A percentile compares a stretch with the other conserved stretches of the same genome.
phyloP scores from a whole-genome alignment of 2,113 vertebrate species.

The Diadophis punctatus region DNA sequence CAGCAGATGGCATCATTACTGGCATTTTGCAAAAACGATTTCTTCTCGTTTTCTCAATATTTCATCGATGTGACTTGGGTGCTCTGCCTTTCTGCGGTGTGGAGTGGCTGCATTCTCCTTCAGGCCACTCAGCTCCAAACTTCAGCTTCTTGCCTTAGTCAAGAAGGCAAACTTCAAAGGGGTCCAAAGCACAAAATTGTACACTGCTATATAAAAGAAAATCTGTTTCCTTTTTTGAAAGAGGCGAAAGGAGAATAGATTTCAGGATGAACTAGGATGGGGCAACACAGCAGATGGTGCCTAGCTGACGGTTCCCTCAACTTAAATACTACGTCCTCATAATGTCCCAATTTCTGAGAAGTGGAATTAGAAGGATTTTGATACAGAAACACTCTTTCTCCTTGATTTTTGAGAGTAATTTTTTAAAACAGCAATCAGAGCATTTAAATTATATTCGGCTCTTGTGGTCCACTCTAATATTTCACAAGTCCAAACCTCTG shows the following conservation, averaged over 20 bases:
- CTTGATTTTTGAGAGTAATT: not conserved
- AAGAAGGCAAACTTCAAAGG: not conserved
- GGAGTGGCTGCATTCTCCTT: not conserved
- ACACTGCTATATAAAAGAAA: not conserved
- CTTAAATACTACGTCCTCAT: not conserved
- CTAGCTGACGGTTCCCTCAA: not conserved
- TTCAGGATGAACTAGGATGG: not conserved
- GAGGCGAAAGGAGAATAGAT: not conserved
- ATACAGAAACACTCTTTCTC: not conserved
- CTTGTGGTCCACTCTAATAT: not conserved
- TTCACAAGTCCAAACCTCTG: not conserved
- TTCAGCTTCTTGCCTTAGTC: not conserved
- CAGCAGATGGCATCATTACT: not conserved
- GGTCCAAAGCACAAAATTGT: not conserved
- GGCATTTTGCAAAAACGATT: not conserved
- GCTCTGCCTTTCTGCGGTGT: not conserved
- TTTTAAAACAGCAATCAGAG: not conserved
- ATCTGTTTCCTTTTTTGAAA: not conserved
- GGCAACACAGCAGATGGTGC: not conserved
- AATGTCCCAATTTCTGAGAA: not conserved
- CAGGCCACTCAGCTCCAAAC: not conserved
- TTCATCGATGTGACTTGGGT: not conserved
- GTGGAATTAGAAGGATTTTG: not conserved
- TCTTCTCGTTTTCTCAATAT: not conserved
- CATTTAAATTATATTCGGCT: not conserved